Conservation (phyloP, 1,140 invertebrate genomes). For the Achroia grisella region DNA sequence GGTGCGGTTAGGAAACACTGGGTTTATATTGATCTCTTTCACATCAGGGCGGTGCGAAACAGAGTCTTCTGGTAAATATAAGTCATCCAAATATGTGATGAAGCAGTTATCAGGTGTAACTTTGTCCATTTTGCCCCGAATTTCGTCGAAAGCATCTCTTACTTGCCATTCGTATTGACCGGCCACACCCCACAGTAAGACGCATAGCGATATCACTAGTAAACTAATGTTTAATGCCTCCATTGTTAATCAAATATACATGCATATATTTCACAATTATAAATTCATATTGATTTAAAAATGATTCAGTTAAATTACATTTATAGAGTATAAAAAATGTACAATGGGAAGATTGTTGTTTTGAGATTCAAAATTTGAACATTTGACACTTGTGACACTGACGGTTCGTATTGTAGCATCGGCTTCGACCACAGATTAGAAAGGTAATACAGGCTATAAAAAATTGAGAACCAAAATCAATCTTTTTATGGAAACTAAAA, state of each 20-base stretch:
- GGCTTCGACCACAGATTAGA: no score
- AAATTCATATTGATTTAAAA: not conserved
- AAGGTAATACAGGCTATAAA: no score
- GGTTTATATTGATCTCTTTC: slow-evolving; percentile 96
- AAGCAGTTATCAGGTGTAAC: slow-evolving; percentile 90
- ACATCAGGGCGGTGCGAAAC: slow-evolving; percentile 95
- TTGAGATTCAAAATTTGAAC: no score
- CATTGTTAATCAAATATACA: slow-evolving; percentile 32
- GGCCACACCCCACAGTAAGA: slow-evolving; percentile 77
- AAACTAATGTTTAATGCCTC: slow-evolving; percentile 46
- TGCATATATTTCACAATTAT: not conserved
- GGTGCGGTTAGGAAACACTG: slow-evolving; percentile 95
- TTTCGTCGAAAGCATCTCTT: slow-evolving; percentile 91
- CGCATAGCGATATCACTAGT: slow-evolving; percentile 47
- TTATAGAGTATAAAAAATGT: no score
- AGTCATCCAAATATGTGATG: slow-evolving; percentile 87
- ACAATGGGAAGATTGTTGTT: no score
- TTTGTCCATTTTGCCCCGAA: slow-evolving; percentile 85
- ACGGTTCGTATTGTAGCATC: no score
- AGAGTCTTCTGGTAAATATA: slow-evolving; percentile 87
- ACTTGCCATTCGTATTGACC: slow-evolving; percentile 93
- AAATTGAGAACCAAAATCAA: no score
- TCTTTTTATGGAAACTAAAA: no score
- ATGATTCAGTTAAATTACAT: not conserved
- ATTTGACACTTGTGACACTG: no score